Evolutionary conservation across 2,888 invertebrate species (phyloP), one percentile per base, ranked within the genome.

Genomic region (Drosophila anomalata): DNA sequence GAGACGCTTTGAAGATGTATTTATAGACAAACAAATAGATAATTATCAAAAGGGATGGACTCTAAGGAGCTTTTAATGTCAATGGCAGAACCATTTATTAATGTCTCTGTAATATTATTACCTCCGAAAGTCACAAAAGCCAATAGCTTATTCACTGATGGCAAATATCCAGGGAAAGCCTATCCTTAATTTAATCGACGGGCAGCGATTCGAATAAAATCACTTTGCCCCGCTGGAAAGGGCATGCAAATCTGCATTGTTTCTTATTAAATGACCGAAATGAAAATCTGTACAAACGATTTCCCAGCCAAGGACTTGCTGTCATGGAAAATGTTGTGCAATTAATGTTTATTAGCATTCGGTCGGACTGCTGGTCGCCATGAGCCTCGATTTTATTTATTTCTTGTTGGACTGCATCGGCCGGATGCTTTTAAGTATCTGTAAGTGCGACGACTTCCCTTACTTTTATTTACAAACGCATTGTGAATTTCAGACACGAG

Each of bases 321-420:
- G 59, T 69, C 81, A 75, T 76, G 67, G 69, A 61, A 71, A 73
- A 59, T 58, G 65, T 75, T 58, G 63, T 74, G 79, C 80, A 86
- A 84, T 84, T 88, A 83, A 88, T 87, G 87, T 88, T 88, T 86
- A 86, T 84, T 86, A 84, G 83, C 73, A 60, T 80, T 80, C 67
- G 78, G 60, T 44, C 57, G 59, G 83, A 68, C 68, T 62, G 68
- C 6, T 66, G 73, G 65, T 54, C 70, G 71, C 66, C 57, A 63
- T 71, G 42, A 54, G 22, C 39, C 26, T 12, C 42, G 17, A 12
- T 20, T 22, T 17, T 8, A n/a, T 39, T 17, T 51, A 51, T 39
- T 47, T 31, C 39, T 51, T 5, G 26, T 17, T 36, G 17, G 31
- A 14, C 51, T 60, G 52, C 63, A 75, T n/a, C 52, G 53, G 41